These are phyloP conservation scores for Heliconius himera DNA, from an alignment of 1,140 invertebrate species.

Conservation along the genomic window DNA sequence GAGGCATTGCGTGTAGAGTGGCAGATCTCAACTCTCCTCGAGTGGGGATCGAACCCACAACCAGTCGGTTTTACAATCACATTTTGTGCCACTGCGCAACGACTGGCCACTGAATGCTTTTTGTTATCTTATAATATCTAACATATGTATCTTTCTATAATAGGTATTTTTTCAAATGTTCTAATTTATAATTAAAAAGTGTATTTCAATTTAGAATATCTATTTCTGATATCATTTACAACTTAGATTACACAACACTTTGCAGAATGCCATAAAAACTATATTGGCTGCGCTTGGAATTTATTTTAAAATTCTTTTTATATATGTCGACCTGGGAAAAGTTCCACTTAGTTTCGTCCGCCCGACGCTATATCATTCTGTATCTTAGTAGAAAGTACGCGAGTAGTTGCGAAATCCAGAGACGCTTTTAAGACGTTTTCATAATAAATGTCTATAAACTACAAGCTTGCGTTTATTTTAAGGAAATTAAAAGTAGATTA, in stretches of 20 bases:
- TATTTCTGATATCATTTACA: background rate
- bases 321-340: constrained; percentile 72
- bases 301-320: constrained; percentile 79
- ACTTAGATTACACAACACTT: background rate
- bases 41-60: too few species aligned
- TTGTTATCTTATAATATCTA: too few species aligned
- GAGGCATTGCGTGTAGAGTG: too few species aligned
- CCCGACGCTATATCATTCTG: constrained; percentile 59
- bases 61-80: too few species aligned
- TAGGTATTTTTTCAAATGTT: too few species aligned
- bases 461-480: constrained; percentile 36
- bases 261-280: background rate
- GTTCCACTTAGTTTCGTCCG: constrained; percentile 75
- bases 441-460: constrained; percentile 70
- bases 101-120: too few species aligned
- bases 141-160: too few species aligned
- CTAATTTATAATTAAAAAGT: background rate
- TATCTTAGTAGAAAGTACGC: constrained; percentile 73
- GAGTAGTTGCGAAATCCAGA: constrained; percentile 69
- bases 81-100: too few species aligned
- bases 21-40: too few species aligned
- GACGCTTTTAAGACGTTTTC: constrained; percentile 73
- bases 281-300: constrained; percentile 42
- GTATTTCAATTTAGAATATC: background rate
- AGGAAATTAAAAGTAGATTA: background rate